Conservation (phyloP, 1,140 invertebrate species). For the Tenebrio molitor region DNA sequence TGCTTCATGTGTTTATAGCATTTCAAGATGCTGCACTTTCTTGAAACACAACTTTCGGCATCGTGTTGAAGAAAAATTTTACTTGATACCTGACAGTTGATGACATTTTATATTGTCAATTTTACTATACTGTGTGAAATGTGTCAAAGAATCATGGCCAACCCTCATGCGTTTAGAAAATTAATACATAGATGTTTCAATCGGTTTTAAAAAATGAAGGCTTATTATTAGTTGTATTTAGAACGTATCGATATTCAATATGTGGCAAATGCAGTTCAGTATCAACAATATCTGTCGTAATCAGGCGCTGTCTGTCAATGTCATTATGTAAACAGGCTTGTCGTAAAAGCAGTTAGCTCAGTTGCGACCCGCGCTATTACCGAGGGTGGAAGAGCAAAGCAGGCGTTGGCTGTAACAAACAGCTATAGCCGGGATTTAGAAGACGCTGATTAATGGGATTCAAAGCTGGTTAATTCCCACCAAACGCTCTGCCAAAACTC, state of each 20-base stretch:
- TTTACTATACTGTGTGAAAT: no score
- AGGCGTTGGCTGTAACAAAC: slow-evolving; percentile 62
- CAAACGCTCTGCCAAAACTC: slow-evolving; percentile 67
- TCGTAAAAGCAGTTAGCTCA: slow-evolving; percentile 40
- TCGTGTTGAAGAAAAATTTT: no score
- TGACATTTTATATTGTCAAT: no score
- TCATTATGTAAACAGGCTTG: slow-evolving; percentile 43
- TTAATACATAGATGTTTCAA: no score
- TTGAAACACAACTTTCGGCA: no score
- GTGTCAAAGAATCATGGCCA: no score
- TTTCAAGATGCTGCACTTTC: no score
- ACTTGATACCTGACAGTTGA: no score
- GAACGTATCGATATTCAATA: not conserved
- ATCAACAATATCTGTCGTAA: slow-evolving; percentile 35
- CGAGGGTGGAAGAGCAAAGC: slow-evolving; percentile 43
- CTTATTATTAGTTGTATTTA: no score
- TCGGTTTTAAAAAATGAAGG: no score
- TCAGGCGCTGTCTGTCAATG: slow-evolving; percentile 49
- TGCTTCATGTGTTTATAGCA: no score
- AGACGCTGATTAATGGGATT: slow-evolving; percentile 67
- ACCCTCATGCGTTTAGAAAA: no score
- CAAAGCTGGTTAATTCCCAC: slow-evolving; percentile 66
- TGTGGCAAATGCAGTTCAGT: not conserved
- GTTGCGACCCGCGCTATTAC: slow-evolving; percentile 33
- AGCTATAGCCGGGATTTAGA: slow-evolving; percentile 65